phyloP scores from a whole-genome alignment of 2,113 vertebrate genomes.

The Pionites leucogaster region DNA sequence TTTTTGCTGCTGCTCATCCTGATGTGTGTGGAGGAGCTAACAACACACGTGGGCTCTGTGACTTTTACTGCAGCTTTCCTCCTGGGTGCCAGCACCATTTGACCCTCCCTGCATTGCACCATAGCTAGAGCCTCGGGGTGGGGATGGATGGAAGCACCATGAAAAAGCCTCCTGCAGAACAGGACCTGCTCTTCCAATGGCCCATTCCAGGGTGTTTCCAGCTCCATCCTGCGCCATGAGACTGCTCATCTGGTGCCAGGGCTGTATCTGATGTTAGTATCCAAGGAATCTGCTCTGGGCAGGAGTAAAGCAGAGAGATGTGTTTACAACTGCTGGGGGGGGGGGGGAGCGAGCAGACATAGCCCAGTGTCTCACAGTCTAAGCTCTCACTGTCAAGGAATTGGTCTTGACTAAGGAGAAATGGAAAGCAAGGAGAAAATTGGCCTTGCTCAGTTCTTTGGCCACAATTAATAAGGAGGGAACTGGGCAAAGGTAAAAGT shows the following conservation, averaged over 20 bases:
- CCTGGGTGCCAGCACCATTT: neutral
- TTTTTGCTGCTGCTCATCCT: neutral
- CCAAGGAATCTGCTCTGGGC: slow-evolving; percentile 13
- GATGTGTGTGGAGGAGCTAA: rapidly evolving
- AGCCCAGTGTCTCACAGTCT: neutral
- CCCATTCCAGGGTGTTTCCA: neutral
- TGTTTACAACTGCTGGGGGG: neutral
- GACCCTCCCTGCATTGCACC: neutral
- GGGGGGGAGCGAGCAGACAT: neutral
- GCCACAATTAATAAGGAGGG: neutral
- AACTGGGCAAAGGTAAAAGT: neutral
- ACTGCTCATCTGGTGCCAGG: neutral
- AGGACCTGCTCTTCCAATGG: neutral
- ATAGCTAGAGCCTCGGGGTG: rapidly evolving
- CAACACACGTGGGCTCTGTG: rapidly evolving
- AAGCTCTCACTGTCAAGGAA: neutral
- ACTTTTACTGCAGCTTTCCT: neutral
- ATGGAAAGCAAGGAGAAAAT: neutral
- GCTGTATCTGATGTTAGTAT: neutral
- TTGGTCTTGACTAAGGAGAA: neutral
- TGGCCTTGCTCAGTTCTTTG: neutral
- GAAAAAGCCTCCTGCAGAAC: neutral
- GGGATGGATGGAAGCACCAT: neutral
- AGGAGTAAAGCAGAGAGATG: neutral
- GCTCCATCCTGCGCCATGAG: neutral